Conservation (phyloP, 2,888 invertebrate genomes). For the Ormyrus pomaceus region DNA sequence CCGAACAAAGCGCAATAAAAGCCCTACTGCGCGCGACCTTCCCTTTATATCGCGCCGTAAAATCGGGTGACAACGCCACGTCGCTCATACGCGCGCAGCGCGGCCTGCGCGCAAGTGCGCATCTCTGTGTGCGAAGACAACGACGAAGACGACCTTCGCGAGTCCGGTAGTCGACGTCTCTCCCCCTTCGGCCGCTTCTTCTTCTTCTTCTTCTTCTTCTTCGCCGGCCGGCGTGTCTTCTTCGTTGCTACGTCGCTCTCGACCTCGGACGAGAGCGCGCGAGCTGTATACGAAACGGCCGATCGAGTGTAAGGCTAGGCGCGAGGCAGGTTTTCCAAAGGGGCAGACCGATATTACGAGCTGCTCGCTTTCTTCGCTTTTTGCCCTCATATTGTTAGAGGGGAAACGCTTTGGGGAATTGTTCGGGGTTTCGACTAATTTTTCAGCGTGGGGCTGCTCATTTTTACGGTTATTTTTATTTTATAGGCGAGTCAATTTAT, state of each 20-base stretch:
- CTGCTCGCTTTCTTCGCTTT: too few species aligned
- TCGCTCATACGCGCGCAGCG: neutral
- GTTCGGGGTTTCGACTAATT: too few species aligned
- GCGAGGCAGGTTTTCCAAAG: too few species aligned
- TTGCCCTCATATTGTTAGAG: too few species aligned
- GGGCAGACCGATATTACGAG: too few species aligned
- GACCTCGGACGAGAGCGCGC: too few species aligned
- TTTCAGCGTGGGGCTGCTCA: too few species aligned
- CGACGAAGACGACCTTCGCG: constrained; percentile 28
- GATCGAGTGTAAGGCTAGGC: neutral
- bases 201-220: neutral
- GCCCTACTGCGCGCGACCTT: neutral
- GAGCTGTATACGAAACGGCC: neutral
- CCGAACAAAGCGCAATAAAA: constrained; percentile 40
- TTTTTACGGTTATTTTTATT: too few species aligned
- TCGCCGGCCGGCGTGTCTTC: neutral
- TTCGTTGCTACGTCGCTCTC: neutral
- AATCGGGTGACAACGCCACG: constrained; percentile 32
- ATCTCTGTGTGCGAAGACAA: constrained; percentile 14
- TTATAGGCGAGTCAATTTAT: too few species aligned
- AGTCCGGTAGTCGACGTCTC: constrained; percentile 16
- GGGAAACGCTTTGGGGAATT: too few species aligned
- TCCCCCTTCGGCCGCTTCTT: constrained; percentile 14
- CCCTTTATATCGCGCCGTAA: constrained; percentile 29
- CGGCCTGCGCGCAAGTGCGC: neutral